A percentile compares a stretch with the other conserved stretches of the same genome.
Evolutionary conservation across 2,797 vertebrate genomes (phyloP).

Genomic region (Anguilla obscura): DNA sequence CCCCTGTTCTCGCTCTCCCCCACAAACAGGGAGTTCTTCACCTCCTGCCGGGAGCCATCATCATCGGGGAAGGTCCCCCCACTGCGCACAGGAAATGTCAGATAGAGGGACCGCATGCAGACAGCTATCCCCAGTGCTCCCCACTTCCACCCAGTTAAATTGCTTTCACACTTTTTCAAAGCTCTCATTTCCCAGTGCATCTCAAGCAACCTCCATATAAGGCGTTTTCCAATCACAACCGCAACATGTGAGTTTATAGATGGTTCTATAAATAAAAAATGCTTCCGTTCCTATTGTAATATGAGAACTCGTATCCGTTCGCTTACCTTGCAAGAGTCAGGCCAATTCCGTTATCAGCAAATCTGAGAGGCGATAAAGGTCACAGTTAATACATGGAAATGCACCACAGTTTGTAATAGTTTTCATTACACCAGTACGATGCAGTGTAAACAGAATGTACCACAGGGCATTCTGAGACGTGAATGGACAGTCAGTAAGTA

Average conservation of each 20-base stretch:
- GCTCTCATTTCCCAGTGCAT: conserved; percentile 43
- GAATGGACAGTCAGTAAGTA: neutral
- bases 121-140: conserved; percentile 22
- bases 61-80: conserved; percentile 97
- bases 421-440: neutral
- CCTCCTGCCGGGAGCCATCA: conserved; percentile 90
- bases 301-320: conserved; percentile 35
- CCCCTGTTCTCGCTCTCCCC: conserved; percentile 92
- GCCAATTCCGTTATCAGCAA: conserved; percentile 95
- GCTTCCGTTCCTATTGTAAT: neutral
- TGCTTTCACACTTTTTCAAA: conserved; percentile 56
- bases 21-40: conserved; percentile 94
- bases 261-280: conserved; percentile 49
- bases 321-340: conserved; percentile 91
- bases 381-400: conserved; percentile 14
- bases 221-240: conserved; percentile 64
- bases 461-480: neutral
- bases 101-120: neutral
- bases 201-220: conserved; percentile 53
- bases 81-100: conserved; percentile 60
- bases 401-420: neutral
- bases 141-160: conserved; percentile 49
- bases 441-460: neutral
- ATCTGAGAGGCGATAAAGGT: conserved; percentile 69
- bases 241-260: conserved; percentile 34